Evolutionary conservation across 2,113 vertebrate species (phyloP).

Genomic region (Muntiacus muntjak): DNA sequence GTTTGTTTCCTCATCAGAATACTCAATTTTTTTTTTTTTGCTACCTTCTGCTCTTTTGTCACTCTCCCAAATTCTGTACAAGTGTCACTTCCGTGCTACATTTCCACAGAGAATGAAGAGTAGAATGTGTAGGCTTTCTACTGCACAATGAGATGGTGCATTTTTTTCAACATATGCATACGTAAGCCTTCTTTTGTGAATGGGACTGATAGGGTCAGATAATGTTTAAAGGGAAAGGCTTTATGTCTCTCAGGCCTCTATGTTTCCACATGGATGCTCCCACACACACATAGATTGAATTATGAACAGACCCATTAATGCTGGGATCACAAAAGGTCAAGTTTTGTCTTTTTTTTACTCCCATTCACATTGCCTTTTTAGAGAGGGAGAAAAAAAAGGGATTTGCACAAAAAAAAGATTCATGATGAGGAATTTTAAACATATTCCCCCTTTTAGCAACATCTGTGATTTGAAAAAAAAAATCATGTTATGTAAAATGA

Average conservation of each 20-base stretch:
- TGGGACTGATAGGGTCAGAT: slow-evolving; percentile 86
- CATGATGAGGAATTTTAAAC: slow-evolving; percentile 82
- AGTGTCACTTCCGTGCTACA: slow-evolving; percentile 79
- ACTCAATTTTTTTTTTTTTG: slow-evolving; percentile 23
- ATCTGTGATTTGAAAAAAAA: slow-evolving; percentile 75
- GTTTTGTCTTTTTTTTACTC: slow-evolving; percentile 87
- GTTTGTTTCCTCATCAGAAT: slow-evolving; percentile 33
- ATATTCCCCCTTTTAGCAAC: slow-evolving; percentile 74
- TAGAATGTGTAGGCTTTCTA: slow-evolving; percentile 79
- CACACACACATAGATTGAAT: slow-evolving; percentile 89
- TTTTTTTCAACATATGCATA: slow-evolving; percentile 83
- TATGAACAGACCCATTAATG: slow-evolving; percentile 91
- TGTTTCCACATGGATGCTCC: slow-evolving; percentile 88
- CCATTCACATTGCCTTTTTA: slow-evolving; percentile 86
- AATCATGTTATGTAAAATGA: slow-evolving; percentile 76
- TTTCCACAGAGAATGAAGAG: slow-evolving; percentile 76
- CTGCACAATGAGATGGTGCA: slow-evolving; percentile 78
- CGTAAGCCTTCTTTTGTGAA: slow-evolving; percentile 87
- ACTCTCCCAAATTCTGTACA: slow-evolving; percentile 74
- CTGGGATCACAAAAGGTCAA: slow-evolving; percentile 88
- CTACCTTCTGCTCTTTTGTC: slow-evolving; percentile 65
- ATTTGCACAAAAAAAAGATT: slow-evolving; percentile 81
- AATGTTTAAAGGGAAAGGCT: slow-evolving; percentile 87
- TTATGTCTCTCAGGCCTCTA: slow-evolving; percentile 87
- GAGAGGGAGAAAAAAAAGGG: slow-evolving; percentile 74